Percentiles rank a stretch among this genome's conserved stretches.
phyloP scores from a whole-genome alignment of 2,113 vertebrate species.

The Cygnus buccinator region DNA sequence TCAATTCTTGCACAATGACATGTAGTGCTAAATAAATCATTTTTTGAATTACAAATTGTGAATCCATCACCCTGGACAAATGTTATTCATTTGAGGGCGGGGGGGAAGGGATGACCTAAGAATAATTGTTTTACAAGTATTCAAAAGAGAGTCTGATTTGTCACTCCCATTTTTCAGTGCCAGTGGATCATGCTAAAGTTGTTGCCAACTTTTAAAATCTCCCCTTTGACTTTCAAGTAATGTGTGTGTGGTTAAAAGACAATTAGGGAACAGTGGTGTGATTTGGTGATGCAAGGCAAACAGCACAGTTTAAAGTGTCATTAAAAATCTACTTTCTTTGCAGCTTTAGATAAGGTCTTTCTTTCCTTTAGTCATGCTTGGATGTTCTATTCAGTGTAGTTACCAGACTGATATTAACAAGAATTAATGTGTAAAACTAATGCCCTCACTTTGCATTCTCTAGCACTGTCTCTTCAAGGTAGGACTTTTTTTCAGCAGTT shows the following conservation, averaged over 20 bases:
- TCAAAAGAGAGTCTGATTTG: slow-evolving; percentile 11
- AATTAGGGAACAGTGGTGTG: neutral
- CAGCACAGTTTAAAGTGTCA: neutral
- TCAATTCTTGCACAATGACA: slow-evolving; percentile 42
- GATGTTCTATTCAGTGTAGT: neutral
- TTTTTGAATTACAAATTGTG: slow-evolving; percentile 48
- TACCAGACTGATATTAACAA: slow-evolving; percentile 4
- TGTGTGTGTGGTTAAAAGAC: neutral
- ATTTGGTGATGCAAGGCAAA: neutral
- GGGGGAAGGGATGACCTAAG: neutral
- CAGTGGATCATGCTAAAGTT: neutral
- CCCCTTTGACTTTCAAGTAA: slow-evolving; percentile 14
- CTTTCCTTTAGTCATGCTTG: slow-evolving; percentile 10
- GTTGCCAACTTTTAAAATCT: slow-evolving; percentile 2
- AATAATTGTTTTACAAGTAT: slow-evolving; percentile 29
- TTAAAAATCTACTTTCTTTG: slow-evolving; percentile 3
- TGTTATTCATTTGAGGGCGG: neutral
- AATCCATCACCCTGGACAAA: slow-evolving; percentile 14
- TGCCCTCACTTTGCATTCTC: slow-evolving; percentile 8
- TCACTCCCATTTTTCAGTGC: slow-evolving; percentile 7
- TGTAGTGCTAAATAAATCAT: slow-evolving; percentile 49
- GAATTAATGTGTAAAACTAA: slow-evolving; percentile 3
- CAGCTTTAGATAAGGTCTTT: neutral
- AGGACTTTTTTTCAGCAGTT: neutral
- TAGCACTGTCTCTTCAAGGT: neutral